A percentile compares a stretch with the other conserved stretches of the same genome.
These are phyloP conservation scores for Lutraria rhynchaena DNA, from an alignment of 1,140 invertebrate species.

Conservation along the genomic window DNA sequence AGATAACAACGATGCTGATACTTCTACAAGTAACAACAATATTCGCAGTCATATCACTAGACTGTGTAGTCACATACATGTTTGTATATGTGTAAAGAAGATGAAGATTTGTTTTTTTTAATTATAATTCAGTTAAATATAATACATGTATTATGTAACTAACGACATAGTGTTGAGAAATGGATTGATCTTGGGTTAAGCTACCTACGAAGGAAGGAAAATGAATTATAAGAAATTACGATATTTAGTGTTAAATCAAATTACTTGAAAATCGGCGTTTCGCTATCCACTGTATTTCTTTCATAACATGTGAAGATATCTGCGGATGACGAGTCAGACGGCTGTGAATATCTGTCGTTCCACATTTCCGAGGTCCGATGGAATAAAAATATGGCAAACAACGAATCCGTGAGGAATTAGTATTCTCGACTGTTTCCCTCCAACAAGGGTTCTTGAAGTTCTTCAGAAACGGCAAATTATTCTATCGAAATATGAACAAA, in stretches of 20 bases:
- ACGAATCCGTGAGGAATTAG: not conserved
- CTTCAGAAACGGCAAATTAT: slow-evolving; percentile 12
- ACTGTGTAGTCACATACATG: too few relatives aligned
- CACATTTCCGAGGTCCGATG: slow-evolving; percentile 38
- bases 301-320: not conserved
- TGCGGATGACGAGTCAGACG: slow-evolving; percentile 32
- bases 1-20: too few relatives aligned
- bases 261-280: slow-evolving; percentile 3
- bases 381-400: slow-evolving; percentile 54
- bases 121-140: not conserved
- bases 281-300: slow-evolving; percentile 31
- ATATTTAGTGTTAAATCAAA: not conserved
- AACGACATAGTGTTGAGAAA: not conserved
- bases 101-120: not conserved
- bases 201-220: not conserved
- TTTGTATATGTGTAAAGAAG: too few relatives aligned
- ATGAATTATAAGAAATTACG: not conserved
- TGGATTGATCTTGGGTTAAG: not conserved
- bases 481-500: too few relatives aligned
- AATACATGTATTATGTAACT: not conserved
- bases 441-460: slow-evolving; percentile 49
- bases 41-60: too few relatives aligned
- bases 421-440: not conserved
- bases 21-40: too few relatives aligned
- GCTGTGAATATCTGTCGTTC: slow-evolving; percentile 36